Conservation (phyloP, 2,797 vertebrate genomes). For the Notamacropus eugenii region DNA sequence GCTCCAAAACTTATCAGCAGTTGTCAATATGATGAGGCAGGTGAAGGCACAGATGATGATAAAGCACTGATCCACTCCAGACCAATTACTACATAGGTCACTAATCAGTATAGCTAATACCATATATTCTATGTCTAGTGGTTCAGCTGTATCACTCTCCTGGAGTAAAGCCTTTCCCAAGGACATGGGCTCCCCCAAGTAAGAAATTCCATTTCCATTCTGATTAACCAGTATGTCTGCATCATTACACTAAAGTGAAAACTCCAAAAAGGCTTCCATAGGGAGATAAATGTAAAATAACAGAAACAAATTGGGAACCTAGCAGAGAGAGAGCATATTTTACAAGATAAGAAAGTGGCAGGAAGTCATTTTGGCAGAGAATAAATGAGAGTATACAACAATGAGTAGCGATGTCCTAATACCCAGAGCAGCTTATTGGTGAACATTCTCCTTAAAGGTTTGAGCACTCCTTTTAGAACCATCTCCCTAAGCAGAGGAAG, state of each 20-base stretch:
- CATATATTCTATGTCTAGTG: neutral
- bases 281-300: neutral
- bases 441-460: neutral
- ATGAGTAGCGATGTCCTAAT: neutral
- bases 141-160: neutral
- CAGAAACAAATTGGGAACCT: neutral
- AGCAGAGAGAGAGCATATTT: neutral
- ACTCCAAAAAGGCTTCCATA: neutral
- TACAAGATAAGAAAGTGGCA: neutral
- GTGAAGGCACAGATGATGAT: neutral
- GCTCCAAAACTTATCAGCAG: neutral
- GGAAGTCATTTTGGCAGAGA: neutral
- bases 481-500: neutral
- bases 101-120: neutral
- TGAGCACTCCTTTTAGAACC: neutral
- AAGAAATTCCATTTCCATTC: neutral
- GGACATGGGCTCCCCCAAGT: neutral
- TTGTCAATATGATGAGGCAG: neutral
- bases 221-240: neutral
- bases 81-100: neutral
- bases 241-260: neutral
- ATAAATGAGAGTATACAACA: neutral
- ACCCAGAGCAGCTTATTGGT: neutral
- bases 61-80: neutral
- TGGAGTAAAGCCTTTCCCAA: neutral